A percentile compares a stretch with the other conserved stretches of the same genome.
Evolutionary conservation across 2,113 vertebrate species (phyloP).

Genomic region (Cyprinus carpio): DNA sequence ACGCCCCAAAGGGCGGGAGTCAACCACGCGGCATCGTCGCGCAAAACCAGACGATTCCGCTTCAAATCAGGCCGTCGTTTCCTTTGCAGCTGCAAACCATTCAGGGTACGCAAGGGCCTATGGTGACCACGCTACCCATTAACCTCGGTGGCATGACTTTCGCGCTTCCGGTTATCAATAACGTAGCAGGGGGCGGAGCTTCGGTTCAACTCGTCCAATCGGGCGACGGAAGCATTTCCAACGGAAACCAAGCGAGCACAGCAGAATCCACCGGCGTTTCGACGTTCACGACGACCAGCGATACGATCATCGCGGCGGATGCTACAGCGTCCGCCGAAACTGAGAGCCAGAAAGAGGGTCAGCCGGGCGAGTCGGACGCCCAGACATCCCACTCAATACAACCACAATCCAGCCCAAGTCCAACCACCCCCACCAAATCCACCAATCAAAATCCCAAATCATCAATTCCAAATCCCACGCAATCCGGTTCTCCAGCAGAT

Average conservation of each 20-base stretch:
- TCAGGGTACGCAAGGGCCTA: slow-evolving; percentile 88
- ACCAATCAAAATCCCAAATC: no score
- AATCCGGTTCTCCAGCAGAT: slow-evolving; percentile 94
- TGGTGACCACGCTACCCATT: slow-evolving; percentile 96
- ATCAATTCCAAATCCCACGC: slow-evolving; percentile 93
- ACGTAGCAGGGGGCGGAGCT: slow-evolving; percentile 78
- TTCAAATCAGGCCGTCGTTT: slow-evolving; percentile 96
- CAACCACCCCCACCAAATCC: slow-evolving; percentile 84
- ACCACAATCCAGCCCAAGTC: slow-evolving; percentile 84
- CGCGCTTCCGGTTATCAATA: slow-evolving; percentile 95
- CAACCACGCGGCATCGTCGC: slow-evolving; percentile 85
- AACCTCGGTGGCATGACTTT: slow-evolving; percentile 96
- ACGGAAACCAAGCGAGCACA: slow-evolving; percentile 86
- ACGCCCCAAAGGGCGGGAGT: slow-evolving; percentile 80
- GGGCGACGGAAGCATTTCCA: slow-evolving; percentile 86
- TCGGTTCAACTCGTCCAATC: slow-evolving; percentile 87
- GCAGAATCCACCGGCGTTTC: slow-evolving; percentile 73
- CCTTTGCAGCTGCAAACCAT: slow-evolving; percentile 93
- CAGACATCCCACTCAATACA: slow-evolving; percentile 85
- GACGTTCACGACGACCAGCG: slow-evolving; percentile 67
- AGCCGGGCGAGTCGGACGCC: slow-evolving; percentile 77
- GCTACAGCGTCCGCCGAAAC: slow-evolving; percentile 77
- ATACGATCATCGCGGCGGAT: slow-evolving; percentile 65
- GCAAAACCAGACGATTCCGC: slow-evolving; percentile 88
- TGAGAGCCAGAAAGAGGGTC: slow-evolving; percentile 76